Evolutionary conservation across 2,888 invertebrate genomes (phyloP).

Genomic region (Cremastobaeus sp.): DNA sequence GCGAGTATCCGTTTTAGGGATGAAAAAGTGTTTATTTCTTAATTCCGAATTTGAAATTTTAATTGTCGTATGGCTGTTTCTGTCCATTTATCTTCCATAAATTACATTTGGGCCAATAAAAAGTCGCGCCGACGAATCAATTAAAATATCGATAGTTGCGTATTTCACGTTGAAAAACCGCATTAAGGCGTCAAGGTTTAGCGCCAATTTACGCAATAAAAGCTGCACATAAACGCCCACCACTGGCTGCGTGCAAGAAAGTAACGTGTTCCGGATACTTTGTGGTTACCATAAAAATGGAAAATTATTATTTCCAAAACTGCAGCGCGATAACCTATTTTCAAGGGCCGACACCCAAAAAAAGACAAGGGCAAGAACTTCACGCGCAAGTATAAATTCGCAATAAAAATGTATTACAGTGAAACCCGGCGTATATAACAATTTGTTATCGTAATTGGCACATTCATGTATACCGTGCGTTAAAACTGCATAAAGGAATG

Average conservation of each 20-base stretch:
- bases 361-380: conserved; percentile 11
- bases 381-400: conserved; percentile 38
- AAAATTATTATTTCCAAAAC: conserved; percentile 59
- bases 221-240: conserved; percentile 60
- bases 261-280: conserved; percentile 54
- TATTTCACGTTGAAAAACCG: conserved; percentile 44
- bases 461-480: conserved; percentile 27
- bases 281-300: conserved; percentile 58
- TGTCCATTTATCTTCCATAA: too few species aligned
- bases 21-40: too few species aligned
- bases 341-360: conserved; percentile 26
- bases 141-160: conserved; percentile 50
- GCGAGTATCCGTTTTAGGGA: too few species aligned
- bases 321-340: conserved; percentile 53
- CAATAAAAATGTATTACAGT: conserved; percentile 55
- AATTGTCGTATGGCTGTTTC: too few species aligned
- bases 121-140: conserved; percentile 40
- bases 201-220: conserved; percentile 60
- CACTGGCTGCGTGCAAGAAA: conserved; percentile 47
- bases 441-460: conserved; percentile 52
- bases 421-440: conserved; percentile 38
- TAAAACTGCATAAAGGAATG: conserved; percentile 47
- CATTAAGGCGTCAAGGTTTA: conserved; percentile 60
- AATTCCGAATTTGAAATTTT: too few species aligned
- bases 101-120: too few species aligned